Conservation (phyloP, 1,140 invertebrate species). For the Brachionus asplanchnoidis region DNA sequence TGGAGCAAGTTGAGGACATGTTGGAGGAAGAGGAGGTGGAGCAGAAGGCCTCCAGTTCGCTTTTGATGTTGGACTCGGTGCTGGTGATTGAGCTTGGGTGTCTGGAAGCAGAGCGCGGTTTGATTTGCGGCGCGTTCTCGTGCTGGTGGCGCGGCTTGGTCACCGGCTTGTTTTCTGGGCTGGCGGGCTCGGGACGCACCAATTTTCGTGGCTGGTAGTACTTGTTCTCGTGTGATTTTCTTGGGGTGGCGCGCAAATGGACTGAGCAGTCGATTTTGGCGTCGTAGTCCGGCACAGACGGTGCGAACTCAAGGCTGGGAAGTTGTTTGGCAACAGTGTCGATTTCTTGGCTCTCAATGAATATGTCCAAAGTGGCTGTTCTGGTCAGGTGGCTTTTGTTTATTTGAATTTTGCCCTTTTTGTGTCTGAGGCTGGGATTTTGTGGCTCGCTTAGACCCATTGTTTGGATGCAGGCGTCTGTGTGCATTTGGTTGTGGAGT, state of each 20-base stretch:
- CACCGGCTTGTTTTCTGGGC: background rate
- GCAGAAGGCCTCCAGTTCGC: background rate
- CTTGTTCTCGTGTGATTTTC: background rate
- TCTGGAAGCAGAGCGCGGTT: background rate
- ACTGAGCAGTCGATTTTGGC: background rate
- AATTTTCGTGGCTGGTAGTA: background rate
- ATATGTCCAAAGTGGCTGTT: background rate
- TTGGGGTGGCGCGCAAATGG: background rate
- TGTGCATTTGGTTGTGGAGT: background rate
- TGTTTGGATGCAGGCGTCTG: constrained; percentile 36
- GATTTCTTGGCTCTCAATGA: background rate
- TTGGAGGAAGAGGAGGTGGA: background rate
- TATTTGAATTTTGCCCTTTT: constrained; percentile 39
- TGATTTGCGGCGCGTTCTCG: background rate
- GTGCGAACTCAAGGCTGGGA: background rate
- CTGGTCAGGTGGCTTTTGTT: background rate
- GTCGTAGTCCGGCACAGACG: background rate
- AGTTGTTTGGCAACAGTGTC: background rate
- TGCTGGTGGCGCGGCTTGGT: background rate
- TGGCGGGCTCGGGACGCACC: background rate
- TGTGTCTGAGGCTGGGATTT: constrained; percentile 14
- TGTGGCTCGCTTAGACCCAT: constrained; percentile 4
- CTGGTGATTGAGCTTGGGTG: background rate
- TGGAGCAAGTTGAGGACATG: background rate
- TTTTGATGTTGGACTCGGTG: constrained; percentile 6